Base-by-base conservation (phyloP, 2,888 invertebrate species). In the Mactromeris polynyma region DNA sequence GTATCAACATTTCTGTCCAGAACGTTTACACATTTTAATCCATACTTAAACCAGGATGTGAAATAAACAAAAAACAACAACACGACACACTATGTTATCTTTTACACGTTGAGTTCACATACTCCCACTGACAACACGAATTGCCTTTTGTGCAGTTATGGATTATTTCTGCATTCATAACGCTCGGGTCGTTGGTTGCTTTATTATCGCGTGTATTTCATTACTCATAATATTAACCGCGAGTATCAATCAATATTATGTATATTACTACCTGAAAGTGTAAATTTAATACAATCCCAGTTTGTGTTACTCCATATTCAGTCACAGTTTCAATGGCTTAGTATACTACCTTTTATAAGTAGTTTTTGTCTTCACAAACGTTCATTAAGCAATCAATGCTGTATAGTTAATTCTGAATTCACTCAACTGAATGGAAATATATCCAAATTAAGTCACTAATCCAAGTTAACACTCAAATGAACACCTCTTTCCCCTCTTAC, bases 161-260 rank as follows among this genome's bases (percentile, higher is more conserved):
- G 42, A 64, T 69, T 46, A 73, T 73, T 73, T 73, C 26, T 64
- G 58, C 36, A 73, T 73, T 73, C 73, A 73, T 73, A 73, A 73
- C 33, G 33, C 17, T 73, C 73, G 14, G 73, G n/a, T 36, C 36
- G 36, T 33, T 33, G n/a, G 14, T 19, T 17, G 73, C 36, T 36
- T 36, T 33, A 36, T 6, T 73, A 73, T 73, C 73, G 73, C 36
- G 73, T 73, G 73, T 73, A 26, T 33, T 33, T 73, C 73, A 73
- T 73, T 73, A 73, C 73, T 33, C 17, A 14, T 36, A 19, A 33
- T 36, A 33, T 33, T 33, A 73, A 36, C 31, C 73, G 19, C 33
- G 19, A 33, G 33, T 26, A 36, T 33, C 36, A 73, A 73, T 73
- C 73, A 73, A 73, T 73, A 73, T 2, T 73, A 33, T 33, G 36